A percentile compares a stretch with the other conserved stretches of the same genome.
Conservation (phyloP, 2,888 invertebrate genomes). For the Zygothrica quintamaculata region DNA sequence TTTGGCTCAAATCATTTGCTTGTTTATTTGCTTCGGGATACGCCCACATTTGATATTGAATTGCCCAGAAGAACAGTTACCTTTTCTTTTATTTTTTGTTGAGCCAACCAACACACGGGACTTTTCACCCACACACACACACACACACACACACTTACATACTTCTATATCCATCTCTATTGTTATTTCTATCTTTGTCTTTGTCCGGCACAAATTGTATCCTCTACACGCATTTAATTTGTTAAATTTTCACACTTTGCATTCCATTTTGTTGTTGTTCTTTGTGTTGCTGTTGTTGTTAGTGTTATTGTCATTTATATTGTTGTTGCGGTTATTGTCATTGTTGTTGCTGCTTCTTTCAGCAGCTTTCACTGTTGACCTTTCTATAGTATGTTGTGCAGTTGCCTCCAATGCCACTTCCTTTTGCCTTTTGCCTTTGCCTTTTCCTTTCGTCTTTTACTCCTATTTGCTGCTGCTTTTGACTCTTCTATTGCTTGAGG, state of each 20-base stretch:
- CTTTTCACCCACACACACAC: not conserved
- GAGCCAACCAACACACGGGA: conserved; percentile 1
- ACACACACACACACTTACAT: conserved; percentile 1
- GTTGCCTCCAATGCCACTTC: conserved; percentile 8
- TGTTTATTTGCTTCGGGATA: conserved; percentile 38
- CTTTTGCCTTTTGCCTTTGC: conserved; percentile 19
- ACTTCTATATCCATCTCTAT: not conserved
- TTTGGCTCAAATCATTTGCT: conserved; percentile 25
- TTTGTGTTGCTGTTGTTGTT: conserved; percentile 27
- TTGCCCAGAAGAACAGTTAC: conserved; percentile 31
- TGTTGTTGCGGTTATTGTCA: not conserved
- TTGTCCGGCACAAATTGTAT: not conserved
- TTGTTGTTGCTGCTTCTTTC: conserved; percentile 6
- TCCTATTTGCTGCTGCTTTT: conserved; percentile 8
- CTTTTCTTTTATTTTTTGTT: too few relatives aligned
- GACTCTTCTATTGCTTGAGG: conserved; percentile 43
- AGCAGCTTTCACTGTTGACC: conserved; percentile 44
- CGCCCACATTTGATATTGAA: conserved; percentile 32
- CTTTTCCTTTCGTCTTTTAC: not conserved
- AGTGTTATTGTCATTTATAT: conserved; percentile 33
- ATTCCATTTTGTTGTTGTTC: conserved; percentile 42
- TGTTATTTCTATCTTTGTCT: not conserved
- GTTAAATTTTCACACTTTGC: conserved; percentile 76
- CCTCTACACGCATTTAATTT: conserved; percentile 63
- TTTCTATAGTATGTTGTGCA: conserved; percentile 36